phyloP scores from a whole-genome alignment of 2,888 invertebrate species.

The Clostera curtula region DNA sequence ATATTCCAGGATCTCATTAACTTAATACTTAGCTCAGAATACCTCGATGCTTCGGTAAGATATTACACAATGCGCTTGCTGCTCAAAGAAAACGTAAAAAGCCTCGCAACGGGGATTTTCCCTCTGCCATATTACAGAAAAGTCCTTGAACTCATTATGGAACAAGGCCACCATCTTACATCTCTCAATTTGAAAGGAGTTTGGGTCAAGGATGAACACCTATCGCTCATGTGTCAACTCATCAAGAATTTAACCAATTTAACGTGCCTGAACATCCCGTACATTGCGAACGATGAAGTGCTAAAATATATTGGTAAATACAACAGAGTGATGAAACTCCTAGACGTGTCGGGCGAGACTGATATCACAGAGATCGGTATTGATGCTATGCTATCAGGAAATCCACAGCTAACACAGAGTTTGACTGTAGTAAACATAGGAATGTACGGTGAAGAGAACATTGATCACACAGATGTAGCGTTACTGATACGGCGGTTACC shows the following conservation, averaged over 20 bases:
- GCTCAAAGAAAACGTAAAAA: slow-evolving; percentile 78
- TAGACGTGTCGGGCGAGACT: slow-evolving; percentile 82
- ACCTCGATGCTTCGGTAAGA: slow-evolving; percentile 79
- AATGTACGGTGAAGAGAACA: slow-evolving; percentile 80
- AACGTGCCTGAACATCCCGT: slow-evolving; percentile 78
- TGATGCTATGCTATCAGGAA: slow-evolving; percentile 69
- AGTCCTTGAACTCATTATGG: slow-evolving; percentile 78
- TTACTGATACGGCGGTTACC: slow-evolving; percentile 77
- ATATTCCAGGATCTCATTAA: slow-evolving; percentile 81
- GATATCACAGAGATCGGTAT: slow-evolving; percentile 80
- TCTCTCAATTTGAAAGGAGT: slow-evolving; percentile 81
- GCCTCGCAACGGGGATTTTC: slow-evolving; percentile 80
- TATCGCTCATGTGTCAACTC: slow-evolving; percentile 76
- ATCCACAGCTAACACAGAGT: slow-evolving; percentile 67
- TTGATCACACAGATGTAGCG: slow-evolving; percentile 79
- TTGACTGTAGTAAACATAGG: slow-evolving; percentile 80
- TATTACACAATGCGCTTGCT: slow-evolving; percentile 79
- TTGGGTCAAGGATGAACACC: slow-evolving; percentile 82
- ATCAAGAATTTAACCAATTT: slow-evolving; percentile 76
- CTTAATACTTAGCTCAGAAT: slow-evolving; percentile 78
- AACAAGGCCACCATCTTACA: slow-evolving; percentile 77
- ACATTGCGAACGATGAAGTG: slow-evolving; percentile 81
- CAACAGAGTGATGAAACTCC: slow-evolving; percentile 72
- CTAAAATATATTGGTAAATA: slow-evolving; percentile 74
- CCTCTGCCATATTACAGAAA: slow-evolving; percentile 82